Evolutionary conservation across 2,888 invertebrate species (phyloP), one percentile per base, ranked within the genome.

Genomic region (Melanargia galathea): DNA sequence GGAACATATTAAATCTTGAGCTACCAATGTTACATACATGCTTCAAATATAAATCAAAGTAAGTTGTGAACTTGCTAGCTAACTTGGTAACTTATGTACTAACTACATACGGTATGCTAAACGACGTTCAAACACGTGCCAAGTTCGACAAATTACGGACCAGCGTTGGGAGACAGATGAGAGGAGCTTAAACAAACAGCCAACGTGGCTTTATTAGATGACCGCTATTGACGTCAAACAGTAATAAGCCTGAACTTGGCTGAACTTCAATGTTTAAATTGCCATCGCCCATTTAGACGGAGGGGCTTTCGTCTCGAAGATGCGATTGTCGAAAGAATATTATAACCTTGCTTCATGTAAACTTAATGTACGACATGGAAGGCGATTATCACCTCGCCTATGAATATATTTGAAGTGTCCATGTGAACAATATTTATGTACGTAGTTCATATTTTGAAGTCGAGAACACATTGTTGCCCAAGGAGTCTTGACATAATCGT

Each of bases 121-220:
- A 68, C 55, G 51, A 18, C 59, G 66, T 62, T 57, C 49, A 68
- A 68, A 68, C 63, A 66, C 33, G 57, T 54, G 45, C 40, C 48
- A 60, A 52, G 64, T 63, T 77, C 78, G 80, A 83, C 82, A 82
- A 81, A 85, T 76, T 75, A 69, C 67, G 76, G 71, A 65, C 72
- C 73, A 58, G 48, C 46, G 58, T 62, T 56, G 35, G 59, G 45
- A 66, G 64, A 64, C 68, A 60, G 58, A 68, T 69, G 63, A 56
- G 61, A 64, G 64, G 62, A 71, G 70, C 67, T 54, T 24, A 38
- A 66, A 66, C 66, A 69, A 68, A 69, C 66, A 62, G 56, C 75
- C 74, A 74, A 73, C 77, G 74, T 71, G 77, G 73, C 73, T 74
- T 75, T 78, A 80, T 77, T 83, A 82, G 82, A 83, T 83, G 79